Evolutionary conservation across 2,888 invertebrate species (phyloP).

Genomic region (Cheilosia pagana): DNA sequence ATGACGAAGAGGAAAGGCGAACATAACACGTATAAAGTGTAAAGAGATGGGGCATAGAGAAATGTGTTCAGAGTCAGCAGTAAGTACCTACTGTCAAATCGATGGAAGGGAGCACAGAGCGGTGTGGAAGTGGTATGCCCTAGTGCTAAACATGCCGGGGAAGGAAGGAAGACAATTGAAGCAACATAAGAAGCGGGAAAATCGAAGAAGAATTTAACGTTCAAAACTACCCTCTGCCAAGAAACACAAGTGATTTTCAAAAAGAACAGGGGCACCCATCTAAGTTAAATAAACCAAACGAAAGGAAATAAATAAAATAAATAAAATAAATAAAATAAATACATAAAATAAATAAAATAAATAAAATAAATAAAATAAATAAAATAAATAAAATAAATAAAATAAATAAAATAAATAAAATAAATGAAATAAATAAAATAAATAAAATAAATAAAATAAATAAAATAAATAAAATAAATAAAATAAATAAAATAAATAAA

Average conservation of each 20-base stretch:
- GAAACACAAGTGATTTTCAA: slow-evolving; percentile 18
- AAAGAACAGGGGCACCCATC: slow-evolving; percentile 27
- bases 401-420: background rate
- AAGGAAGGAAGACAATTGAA: slow-evolving; percentile 39
- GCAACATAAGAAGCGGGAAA: slow-evolving; percentile 24
- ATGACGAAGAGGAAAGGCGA: slow-evolving; percentile 51
- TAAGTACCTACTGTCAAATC: slow-evolving; percentile 50
- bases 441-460: background rate
- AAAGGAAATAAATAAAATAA: background rate
- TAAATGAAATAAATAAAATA: background rate
- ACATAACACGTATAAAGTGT: slow-evolving; percentile 37
- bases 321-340: background rate
- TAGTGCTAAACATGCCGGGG: slow-evolving; percentile 25
- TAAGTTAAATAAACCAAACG: background rate
- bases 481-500: background rate
- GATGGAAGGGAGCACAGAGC: slow-evolving; percentile 59
- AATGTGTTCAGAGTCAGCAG: slow-evolving; percentile 25
- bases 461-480: background rate
- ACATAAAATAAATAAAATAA: background rate
- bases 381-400: background rate
- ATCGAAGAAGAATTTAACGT: slow-evolving; percentile 4
- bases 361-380: background rate
- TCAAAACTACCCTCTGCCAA: slow-evolving; percentile 46
- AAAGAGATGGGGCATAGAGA: slow-evolving; percentile 42
- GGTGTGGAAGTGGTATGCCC: slow-evolving; percentile 35